phyloP scores from a whole-genome alignment of 2,797 vertebrate genomes.

The Poliocrania exsul region DNA sequence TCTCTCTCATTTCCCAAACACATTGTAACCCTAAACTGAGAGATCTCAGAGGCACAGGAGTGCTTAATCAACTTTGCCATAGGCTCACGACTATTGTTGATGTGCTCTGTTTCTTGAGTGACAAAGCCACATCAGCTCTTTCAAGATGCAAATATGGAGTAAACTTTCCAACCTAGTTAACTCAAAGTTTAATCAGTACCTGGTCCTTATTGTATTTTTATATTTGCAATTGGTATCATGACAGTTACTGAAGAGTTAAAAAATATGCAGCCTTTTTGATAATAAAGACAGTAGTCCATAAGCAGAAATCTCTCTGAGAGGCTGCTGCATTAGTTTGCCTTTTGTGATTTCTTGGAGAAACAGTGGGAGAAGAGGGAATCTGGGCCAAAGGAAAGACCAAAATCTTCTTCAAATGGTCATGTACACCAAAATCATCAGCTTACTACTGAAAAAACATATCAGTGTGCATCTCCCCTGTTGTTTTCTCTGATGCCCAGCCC shows the following conservation, averaged over 20 bases:
- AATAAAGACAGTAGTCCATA: neutral
- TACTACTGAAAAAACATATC: neutral
- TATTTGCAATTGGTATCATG: neutral
- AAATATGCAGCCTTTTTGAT: neutral
- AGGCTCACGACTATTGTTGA: neutral
- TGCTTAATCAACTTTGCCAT: neutral
- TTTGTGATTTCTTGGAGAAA: neutral
- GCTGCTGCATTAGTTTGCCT: neutral
- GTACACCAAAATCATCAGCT: neutral
- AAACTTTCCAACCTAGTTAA: neutral
- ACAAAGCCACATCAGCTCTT: neutral
- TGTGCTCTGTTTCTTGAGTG: neutral
- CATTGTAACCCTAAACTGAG: neutral
- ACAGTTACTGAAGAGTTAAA: neutral
- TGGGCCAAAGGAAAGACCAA: neutral
- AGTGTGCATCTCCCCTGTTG: neutral
- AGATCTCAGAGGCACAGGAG: neutral
- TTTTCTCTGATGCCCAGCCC: neutral
- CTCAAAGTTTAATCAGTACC: neutral
- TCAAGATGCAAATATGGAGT: neutral
- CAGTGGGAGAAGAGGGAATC: neutral
- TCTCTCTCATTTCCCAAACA: neutral
- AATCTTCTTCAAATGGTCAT: neutral
- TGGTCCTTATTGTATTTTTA: neutral
- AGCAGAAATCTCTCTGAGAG: neutral